Evolutionary conservation across 2,888 invertebrate genomes (phyloP), one percentile per base, ranked within the genome.

Genomic region (Drosophila neutralis): DNA sequence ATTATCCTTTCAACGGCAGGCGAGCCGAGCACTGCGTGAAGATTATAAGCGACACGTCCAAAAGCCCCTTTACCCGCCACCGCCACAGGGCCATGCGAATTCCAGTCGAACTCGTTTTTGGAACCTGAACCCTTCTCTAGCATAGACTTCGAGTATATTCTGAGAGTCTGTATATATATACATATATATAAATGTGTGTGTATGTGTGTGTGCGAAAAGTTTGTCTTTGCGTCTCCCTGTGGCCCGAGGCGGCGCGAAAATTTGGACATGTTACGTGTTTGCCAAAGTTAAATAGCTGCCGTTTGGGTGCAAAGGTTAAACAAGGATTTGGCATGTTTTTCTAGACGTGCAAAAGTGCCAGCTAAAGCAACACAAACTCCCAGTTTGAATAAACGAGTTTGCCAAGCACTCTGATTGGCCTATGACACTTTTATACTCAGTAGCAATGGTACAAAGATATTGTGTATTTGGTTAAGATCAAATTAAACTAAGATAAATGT

Each of bases 221-320:
- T 83, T 71, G 74, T 73, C 74, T 78, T 68, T 58, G 48, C 62
- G 54, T 72, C 80, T 78, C 62, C 57, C 60, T 66, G 61, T 59
- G 65, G 63, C 78, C 76, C 68, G 76, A 76, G 80, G 79, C 79
- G 80, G 84, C 81, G 90, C 87, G 86, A 87, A 90, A 91, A 91
- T 91, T 91, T 91, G 88, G 90, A 91, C 91, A 91, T 83, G 82
- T 85, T 85, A 87, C 72, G 87, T 85, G 87, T 85, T 85, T 85
- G 85, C 87, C 83, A 83, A 85, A 85, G 85, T 85, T 85, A 85
- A 85, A 87, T 85, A 85, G 85, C 87, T 82, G 78, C 83, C 72
- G 85, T 75, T 81, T 64, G 81, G 71, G 92, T 87, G 85, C 90
- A 92, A 90, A 92, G 92, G 91, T 92, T 90, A 92, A 89, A 83